Base-by-base conservation (phyloP, 2,888 invertebrate genomes). In the Choreutis nemorana region DNA sequence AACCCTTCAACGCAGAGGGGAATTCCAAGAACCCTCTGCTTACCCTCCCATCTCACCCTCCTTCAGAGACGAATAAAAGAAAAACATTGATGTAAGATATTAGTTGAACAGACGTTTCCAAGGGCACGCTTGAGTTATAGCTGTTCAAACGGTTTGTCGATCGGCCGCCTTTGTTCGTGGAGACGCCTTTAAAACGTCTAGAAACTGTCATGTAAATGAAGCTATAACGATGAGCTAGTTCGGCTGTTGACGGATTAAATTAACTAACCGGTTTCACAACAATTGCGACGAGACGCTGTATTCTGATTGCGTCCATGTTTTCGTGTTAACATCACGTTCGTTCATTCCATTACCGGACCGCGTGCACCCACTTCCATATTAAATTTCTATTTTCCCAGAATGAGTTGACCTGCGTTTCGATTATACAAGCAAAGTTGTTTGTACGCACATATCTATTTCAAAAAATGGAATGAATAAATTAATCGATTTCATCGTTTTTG, bases 21-120 rank as follows among this genome's bases (percentile, higher is more conserved):
- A 53, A 50, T 47, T 44, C 50, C 58, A 56, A 63, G 60, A 62
- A 53, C 44, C 45, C 56, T 47, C 45, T 48, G 44, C 34, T 35
- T 46, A 44, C 52, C 55, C 56, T 56, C 50, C 45, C 14, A 30
- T 30, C 38, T 47, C 37, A 35, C 50, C 55, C 51, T 51, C 57
- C 42, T 50, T 50, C 55, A 55, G 57, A 54, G 56, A 42, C 44
- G 48, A 51, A 63, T 46, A 61, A 58, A 65, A 58, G 55, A 55
- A 66, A 31, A 67, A 70, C 56, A 61, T 61, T 62, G 51, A 62
- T 58, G 51, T 52, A 47, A 64, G 61, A 61, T 62, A 61, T 47
- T 48, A 55, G 42, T n/a, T n/a, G n/a, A n/a, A 44, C 46, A 44
- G 45, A 46, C 49, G 45, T 51, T 42, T 48, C 44, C 40, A 50